Conservation (phyloP, 2,888 invertebrate genomes). For the Drosophila paracracens region DNA sequence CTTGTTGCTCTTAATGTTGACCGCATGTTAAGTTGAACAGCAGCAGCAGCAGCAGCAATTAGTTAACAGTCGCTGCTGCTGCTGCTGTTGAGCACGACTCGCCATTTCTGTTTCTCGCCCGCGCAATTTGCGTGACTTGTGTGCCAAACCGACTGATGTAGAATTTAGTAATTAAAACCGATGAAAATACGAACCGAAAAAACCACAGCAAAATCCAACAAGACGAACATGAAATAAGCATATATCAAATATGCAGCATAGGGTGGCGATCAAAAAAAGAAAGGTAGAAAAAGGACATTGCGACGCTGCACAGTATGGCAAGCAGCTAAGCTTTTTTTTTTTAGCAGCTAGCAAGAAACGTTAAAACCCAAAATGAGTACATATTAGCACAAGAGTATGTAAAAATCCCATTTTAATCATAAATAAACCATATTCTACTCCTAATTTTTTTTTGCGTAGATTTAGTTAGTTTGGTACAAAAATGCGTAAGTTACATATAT, state of each 20-base stretch:
- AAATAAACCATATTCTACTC: constrained; percentile 45
- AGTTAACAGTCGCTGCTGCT: background rate
- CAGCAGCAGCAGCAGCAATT: constrained; percentile 1
- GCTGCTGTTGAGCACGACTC: constrained; percentile 1
- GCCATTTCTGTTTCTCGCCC: constrained; percentile 35
- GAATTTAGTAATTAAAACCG: constrained; percentile 75
- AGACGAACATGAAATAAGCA: constrained; percentile 36
- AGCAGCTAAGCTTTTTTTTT: constrained; percentile 14
- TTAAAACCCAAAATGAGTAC: constrained; percentile 40
- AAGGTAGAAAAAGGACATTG: constrained; percentile 19
- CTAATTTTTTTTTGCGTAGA: constrained; percentile 56
- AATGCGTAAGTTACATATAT: constrained; percentile 48
- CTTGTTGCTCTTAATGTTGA: constrained; percentile 1
- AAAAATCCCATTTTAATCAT: constrained; percentile 65
- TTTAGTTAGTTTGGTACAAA: constrained; percentile 72
- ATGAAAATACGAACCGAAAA: constrained; percentile 37
- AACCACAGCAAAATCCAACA: constrained; percentile 39
- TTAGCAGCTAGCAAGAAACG: constrained; percentile 10
- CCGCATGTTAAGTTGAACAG: background rate
- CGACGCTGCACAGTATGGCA: constrained; percentile 24
- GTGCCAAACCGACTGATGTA: constrained; percentile 85
- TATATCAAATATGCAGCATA: constrained; percentile 7
- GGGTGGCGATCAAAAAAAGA: constrained; percentile 17
- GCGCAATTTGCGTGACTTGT: constrained; percentile 80
- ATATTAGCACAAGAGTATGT: constrained; percentile 63